phyloP scores from a whole-genome alignment of 2,113 vertebrate species.

The Marcusenius ussheri region DNA sequence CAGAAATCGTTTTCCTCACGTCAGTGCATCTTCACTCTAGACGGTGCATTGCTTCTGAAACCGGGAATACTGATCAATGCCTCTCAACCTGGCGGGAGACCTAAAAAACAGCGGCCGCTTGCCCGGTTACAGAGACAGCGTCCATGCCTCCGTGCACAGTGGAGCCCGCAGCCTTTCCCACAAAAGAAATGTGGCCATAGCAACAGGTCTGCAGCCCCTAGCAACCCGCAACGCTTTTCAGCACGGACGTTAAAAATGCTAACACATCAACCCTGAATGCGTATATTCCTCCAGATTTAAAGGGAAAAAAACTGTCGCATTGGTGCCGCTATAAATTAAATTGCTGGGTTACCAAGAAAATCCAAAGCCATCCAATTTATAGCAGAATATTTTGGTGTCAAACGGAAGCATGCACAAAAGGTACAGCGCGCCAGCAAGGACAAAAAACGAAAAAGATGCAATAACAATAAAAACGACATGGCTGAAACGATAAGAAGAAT shows the following conservation, averaged over 20 bases:
- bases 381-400: background rate
- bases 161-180: background rate
- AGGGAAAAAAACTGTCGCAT: background rate
- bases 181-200: conserved; percentile 33
- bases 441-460: background rate
- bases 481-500: background rate
- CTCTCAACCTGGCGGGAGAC: background rate
- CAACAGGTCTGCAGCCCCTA: conserved; percentile 44
- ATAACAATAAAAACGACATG: background rate
- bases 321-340: background rate
- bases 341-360: background rate
- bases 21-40: background rate
- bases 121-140: background rate
- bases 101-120: background rate
- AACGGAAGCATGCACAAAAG: background rate
- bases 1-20: background rate
- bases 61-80: background rate
- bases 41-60: background rate
- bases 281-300: background rate
- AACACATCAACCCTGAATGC: background rate
- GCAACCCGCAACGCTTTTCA: conserved; percentile 48
- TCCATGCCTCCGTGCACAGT: background rate
- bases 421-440: background rate
- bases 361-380: background rate
- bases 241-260: background rate